These are phyloP conservation scores for Eriosoma lanigerum DNA, from an alignment of 1,140 invertebrate species.

Conservation along the genomic window DNA sequence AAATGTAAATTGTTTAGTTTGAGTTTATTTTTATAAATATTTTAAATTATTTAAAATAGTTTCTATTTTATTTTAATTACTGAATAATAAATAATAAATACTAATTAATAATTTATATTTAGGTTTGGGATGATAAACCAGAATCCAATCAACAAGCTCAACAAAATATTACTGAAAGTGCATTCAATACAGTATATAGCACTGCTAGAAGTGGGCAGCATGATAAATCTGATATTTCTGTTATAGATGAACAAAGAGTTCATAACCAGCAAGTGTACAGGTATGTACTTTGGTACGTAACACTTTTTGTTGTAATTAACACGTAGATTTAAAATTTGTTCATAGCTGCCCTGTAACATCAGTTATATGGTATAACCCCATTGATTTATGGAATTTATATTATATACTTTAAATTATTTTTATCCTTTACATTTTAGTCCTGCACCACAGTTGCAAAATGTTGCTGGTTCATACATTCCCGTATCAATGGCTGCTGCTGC, in stretches of 20 bases:
- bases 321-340: constrained; percentile 27
- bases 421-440: constrained; percentile 33
- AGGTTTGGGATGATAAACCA: constrained; percentile 48
- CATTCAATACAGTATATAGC: constrained; percentile 46
- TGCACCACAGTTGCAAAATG: constrained; percentile 44
- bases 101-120: neutral
- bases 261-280: constrained; percentile 51
- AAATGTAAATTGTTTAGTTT: no score
- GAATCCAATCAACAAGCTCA: constrained; percentile 41
- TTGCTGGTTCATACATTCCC: constrained; percentile 44
- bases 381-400: neutral
- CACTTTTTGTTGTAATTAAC: constrained; percentile 49
- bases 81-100: no score
- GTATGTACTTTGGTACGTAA: constrained; percentile 51
- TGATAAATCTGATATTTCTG: constrained; percentile 49
- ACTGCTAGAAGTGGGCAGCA: constrained; percentile 31
- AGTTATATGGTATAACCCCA: neutral
- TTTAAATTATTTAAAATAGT: no score
- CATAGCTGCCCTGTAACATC: constrained; percentile 20
- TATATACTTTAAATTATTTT: neutral
- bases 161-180: constrained; percentile 39
- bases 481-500: constrained; percentile 41
- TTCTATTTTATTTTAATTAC: no score
- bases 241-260: constrained; percentile 49
- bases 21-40: no score